Evolutionary conservation across 2,113 vertebrate genomes (phyloP), one percentile per base, ranked within the genome.

Genomic region (Azemiops feae): DNA sequence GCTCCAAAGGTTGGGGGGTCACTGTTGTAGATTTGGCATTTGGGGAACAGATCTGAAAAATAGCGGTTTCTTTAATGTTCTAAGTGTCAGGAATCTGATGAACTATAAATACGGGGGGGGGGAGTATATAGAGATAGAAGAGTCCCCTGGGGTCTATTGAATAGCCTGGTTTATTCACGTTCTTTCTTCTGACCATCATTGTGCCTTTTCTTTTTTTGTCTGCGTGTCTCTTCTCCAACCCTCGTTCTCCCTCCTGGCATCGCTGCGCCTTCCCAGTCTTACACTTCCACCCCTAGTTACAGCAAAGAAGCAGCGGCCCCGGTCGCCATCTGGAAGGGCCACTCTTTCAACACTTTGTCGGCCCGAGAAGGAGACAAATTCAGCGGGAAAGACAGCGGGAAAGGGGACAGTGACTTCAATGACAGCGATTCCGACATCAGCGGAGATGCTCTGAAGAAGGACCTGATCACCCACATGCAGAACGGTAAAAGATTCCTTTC

Each of bases 331-430:
- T 99, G 99, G 99, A 99, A 99, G 93, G 99, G 99, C 3, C 99
- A 99, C 89, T 99, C 99, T 0, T 99, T 99, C 96, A 99, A 99
- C 43, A 99, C 99, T 9, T 99, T 99, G 93, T 98, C 99, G 0
- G 98, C 98, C 6, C 97, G 99, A 91, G 99, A 99, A 92, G 99
- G 98, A 0, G 99, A 99, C 95, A 98, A 98, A 93, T 99, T 99
- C 97, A 99, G 99, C 0, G 99, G 99, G 74, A 99, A 99, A 97
- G 99, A 99, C 97, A 99, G 99, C 0, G 99, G 99, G 14, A 99
- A 99, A 96, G 99, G 99, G 0, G 99, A 99, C 98, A 99, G 99
- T 4, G 99, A 99, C 97, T 99, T 99, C 96, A 99, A 99, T 0
- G 99, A 99, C 98, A 99, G 99, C 0, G 99, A 99, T 86, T 99